phyloP scores from a whole-genome alignment of 2,113 vertebrate species.

The Pseudonaja textilis region DNA sequence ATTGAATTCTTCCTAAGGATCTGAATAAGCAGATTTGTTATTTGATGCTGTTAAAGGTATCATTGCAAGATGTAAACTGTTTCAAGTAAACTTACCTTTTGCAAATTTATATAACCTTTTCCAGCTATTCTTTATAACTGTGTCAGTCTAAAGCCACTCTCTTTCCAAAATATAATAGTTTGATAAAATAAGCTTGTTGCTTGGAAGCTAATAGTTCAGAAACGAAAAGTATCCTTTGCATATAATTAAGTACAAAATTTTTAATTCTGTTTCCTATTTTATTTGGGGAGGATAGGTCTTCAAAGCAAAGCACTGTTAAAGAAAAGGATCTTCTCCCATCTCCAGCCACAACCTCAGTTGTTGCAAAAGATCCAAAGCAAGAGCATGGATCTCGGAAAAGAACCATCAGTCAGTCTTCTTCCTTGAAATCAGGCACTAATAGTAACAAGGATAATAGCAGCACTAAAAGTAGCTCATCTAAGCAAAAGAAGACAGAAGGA shows the following conservation, averaged over 20 bases:
- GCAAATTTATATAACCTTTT: not conserved
- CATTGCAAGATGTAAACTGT: not conserved
- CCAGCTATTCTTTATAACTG: not conserved
- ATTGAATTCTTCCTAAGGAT: not conserved
- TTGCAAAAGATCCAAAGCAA: constrained; percentile 84
- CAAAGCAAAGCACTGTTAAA: constrained; percentile 84
- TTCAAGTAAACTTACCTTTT: not conserved
- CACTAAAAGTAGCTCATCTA: constrained; percentile 81
- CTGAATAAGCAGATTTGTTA: not conserved
- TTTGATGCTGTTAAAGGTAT: not conserved
- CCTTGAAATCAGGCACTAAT: constrained; percentile 80
- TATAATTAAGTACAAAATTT: constrained; percentile 5
- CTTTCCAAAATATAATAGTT: constrained; percentile 56
- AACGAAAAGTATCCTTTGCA: not conserved
- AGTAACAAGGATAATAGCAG: constrained; percentile 80
- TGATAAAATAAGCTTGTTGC: constrained; percentile 37
- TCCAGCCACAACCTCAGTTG: constrained; percentile 81
- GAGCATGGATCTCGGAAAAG: constrained; percentile 90
- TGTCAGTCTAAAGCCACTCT: not conserved
- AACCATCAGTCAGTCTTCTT: constrained; percentile 89
- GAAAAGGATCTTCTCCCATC: constrained; percentile 92
- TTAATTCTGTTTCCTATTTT: constrained; percentile 1
- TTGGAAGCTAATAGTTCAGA: not conserved
- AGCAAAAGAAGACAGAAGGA: constrained; percentile 89
- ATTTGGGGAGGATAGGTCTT: constrained; percentile 69